Percentiles rank a stretch among this genome's conserved stretches.
Conservation (phyloP, 2,888 invertebrate species). For the Agapostemon virescens region DNA sequence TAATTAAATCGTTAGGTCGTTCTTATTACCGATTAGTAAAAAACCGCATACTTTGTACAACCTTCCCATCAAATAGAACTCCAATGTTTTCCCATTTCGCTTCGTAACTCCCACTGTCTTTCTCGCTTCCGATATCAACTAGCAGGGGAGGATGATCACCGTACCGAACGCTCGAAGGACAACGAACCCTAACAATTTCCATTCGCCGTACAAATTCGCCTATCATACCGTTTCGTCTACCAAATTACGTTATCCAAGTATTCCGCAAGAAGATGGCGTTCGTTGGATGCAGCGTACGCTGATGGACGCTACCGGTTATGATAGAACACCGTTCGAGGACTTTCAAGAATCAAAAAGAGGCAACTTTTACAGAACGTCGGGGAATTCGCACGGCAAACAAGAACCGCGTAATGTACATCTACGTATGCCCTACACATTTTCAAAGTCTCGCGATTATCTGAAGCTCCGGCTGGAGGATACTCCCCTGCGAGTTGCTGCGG, state of each 20-base stretch:
- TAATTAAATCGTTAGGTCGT: conserved; percentile 21
- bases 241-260: too few relatives aligned
- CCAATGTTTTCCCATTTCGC: not conserved
- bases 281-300: too few relatives aligned
- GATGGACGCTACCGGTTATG: too few relatives aligned
- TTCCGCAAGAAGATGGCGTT: too few relatives aligned
- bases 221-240: not conserved
- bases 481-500: conserved; percentile 30
- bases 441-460: not conserved
- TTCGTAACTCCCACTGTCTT: not conserved
- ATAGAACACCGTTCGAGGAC: too few relatives aligned
- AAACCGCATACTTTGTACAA: conserved; percentile 30
- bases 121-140: conserved; percentile 9
- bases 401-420: not conserved
- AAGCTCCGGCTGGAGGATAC: not conserved
- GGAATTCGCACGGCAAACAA: not conserved
- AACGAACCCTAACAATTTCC: not conserved
- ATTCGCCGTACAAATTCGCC: not conserved
- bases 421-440: not conserved
- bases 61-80: not conserved
- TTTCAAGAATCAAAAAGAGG: too few relatives aligned
- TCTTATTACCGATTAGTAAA: conserved; percentile 27
- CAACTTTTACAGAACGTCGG: too few relatives aligned
- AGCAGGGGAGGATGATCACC: not conserved
- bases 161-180: not conserved